phyloP scores from a whole-genome alignment of 1,140 invertebrate genomes.

The Rhopalosiphum padi region DNA sequence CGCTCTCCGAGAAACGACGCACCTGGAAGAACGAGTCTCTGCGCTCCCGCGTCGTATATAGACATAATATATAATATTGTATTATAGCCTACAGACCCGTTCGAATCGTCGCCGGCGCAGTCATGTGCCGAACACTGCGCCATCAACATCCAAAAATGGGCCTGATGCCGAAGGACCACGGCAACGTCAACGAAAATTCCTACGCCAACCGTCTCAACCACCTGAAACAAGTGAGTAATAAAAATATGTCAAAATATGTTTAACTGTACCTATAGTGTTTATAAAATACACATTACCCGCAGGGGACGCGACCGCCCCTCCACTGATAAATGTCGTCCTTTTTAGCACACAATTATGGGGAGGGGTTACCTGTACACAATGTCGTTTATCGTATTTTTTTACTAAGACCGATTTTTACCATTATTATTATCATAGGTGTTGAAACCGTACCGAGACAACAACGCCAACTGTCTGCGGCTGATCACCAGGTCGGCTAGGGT shows the following conservation, averaged over 20 bases:
- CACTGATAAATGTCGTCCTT: no score
- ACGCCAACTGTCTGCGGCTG: slow-evolving; percentile 36
- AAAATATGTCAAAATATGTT: neutral
- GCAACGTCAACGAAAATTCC: neutral
- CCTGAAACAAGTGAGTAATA: slow-evolving; percentile 7
- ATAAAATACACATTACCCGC: no score
- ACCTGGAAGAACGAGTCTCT: neutral
- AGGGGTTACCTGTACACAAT: no score
- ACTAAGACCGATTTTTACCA: no score
- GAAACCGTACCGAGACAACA: slow-evolving; percentile 46
- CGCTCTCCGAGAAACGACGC: neutral
- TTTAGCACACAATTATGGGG: no score
- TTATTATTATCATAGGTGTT: neutral
- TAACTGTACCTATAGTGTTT: neutral
- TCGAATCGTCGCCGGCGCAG: neutral
- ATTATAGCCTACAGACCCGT: neutral
- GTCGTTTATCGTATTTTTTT: no score
- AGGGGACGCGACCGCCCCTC: no score
- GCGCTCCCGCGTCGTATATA: neutral
- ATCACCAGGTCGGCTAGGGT: slow-evolving; percentile 37
- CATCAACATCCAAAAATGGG: neutral
- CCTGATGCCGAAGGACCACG: neutral
- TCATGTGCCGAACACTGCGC: slow-evolving; percentile 31
- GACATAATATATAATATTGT: neutral
- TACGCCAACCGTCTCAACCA: slow-evolving; percentile 22